Evolutionary conservation across 2,888 invertebrate species (phyloP).

Genomic region (Graphium colonna): DNA sequence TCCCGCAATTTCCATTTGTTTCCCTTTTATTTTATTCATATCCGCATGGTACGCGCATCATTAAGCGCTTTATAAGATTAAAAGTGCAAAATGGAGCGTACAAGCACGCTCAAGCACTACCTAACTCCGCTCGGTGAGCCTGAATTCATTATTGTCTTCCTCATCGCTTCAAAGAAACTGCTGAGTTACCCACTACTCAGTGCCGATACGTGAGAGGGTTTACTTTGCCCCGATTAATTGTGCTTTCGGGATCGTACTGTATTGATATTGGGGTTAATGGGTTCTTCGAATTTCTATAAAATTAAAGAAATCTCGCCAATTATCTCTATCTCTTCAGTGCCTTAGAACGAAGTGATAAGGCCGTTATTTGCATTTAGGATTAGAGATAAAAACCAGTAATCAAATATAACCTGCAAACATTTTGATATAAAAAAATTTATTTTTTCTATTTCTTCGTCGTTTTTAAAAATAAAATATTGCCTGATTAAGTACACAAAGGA

Average conservation of each 20-base stretch:
- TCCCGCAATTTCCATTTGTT: too few species aligned
- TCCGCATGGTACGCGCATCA: constrained; percentile 57
- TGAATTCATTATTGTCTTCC: constrained; percentile 74
- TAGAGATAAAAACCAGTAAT: too few species aligned
- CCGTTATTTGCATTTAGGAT: too few species aligned
- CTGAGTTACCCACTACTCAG: constrained; percentile 42
- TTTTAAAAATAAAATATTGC: too few species aligned
- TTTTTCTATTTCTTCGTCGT: too few species aligned
- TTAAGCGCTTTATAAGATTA: too few species aligned
- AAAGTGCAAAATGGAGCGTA: constrained; percentile 70
- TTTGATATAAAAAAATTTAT: too few species aligned
- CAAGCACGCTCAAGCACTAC: constrained; percentile 53
- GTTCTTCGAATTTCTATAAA: constrained; percentile 27
- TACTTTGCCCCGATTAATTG: constrained; percentile 56
- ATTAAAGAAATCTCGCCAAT: constrained; percentile 1
- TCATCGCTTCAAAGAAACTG: constrained; percentile 69
- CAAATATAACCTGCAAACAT: too few species aligned
- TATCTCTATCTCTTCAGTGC: too few species aligned
- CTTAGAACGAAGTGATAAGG: too few species aligned
- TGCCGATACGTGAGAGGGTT: constrained; percentile 48
- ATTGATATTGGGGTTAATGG: too few species aligned
- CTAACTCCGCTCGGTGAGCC: constrained; percentile 43
- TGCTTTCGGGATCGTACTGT: constrained; percentile 55
- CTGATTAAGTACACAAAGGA: too few species aligned
- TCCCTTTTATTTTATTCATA: constrained; percentile 55